These are phyloP conservation scores for Neuroterus valhalla DNA, from an alignment of 1,140 invertebrate species.

Conservation along the genomic window DNA sequence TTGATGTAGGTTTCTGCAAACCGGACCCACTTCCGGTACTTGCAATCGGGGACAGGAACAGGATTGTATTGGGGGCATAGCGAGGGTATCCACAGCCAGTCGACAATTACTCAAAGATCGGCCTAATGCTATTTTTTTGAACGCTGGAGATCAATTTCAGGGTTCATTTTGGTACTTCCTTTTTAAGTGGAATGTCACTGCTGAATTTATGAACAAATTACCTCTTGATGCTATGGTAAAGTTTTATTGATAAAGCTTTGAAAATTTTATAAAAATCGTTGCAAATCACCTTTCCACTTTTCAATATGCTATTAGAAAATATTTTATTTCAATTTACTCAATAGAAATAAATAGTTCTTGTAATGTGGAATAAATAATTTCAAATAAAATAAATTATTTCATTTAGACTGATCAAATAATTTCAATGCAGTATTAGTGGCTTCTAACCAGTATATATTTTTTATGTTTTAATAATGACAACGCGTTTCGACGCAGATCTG, in stretches of 20 bases:
- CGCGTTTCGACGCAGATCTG: too few species aligned
- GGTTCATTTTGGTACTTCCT: slow-evolving; percentile 91
- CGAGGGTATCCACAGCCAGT: slow-evolving; percentile 80
- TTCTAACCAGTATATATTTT: too few species aligned
- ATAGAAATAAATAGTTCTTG: too few species aligned
- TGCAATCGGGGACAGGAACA: slow-evolving; percentile 74
- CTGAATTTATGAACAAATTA: slow-evolving; percentile 86
- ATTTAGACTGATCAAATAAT: too few species aligned
- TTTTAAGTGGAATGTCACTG: slow-evolving; percentile 83
- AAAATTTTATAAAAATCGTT: background rate
- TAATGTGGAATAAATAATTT: too few species aligned
- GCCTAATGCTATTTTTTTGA: slow-evolving; percentile 82
- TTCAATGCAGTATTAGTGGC: too few species aligned
- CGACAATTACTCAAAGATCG: slow-evolving; percentile 67
- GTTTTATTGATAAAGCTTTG: slow-evolving; percentile 50
- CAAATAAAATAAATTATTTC: too few species aligned
- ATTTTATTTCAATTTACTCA: too few species aligned
- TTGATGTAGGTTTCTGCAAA: slow-evolving; percentile 80
- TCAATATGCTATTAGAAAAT: too few species aligned
- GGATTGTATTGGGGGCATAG: slow-evolving; percentile 83
- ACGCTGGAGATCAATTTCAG: slow-evolving; percentile 90
- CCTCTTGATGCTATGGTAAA: slow-evolving; percentile 86
- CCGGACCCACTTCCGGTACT: slow-evolving; percentile 77
- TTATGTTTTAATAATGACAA: too few species aligned
- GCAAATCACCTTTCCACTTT: too few species aligned